A percentile compares a stretch with the other conserved stretches of the same genome.
These are phyloP conservation scores for Hipparchia sbordonii DNA, from an alignment of 2,888 invertebrate species.

Conservation along the genomic window DNA sequence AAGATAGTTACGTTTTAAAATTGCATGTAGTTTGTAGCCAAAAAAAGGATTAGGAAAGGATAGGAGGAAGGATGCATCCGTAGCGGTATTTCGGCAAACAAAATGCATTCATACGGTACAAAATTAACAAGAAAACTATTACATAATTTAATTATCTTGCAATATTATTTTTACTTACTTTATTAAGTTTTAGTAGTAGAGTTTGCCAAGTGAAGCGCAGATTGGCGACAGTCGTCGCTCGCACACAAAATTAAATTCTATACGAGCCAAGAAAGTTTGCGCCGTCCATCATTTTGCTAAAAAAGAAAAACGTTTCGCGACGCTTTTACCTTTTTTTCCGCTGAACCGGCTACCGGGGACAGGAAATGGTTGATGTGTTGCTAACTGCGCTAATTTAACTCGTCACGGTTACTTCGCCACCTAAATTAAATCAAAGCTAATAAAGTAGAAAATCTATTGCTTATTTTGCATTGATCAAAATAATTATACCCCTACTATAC, in stretches of 20 bases:
- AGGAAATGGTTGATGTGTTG: background rate
- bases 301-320: slow-evolving; percentile 1
- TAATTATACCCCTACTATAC: too few relatives aligned
- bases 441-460: too few relatives aligned
- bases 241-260: background rate
- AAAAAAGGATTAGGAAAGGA: too few relatives aligned
- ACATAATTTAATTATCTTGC: too few relatives aligned
- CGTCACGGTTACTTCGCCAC: background rate
- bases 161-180: background rate
- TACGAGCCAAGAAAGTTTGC: slow-evolving; percentile 3
- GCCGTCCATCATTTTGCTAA: background rate
- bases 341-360: background rate
- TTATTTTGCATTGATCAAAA: too few relatives aligned
- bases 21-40: too few relatives aligned
- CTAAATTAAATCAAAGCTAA: background rate
- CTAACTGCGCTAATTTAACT: background rate
- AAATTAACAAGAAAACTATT: background rate
- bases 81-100: background rate
- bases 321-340: background rate
- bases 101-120: background rate
- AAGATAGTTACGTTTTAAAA: too few relatives aligned
- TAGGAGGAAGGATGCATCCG: background rate
- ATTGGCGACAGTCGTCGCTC: background rate
- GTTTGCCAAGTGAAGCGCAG: background rate
- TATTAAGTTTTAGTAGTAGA: too few relatives aligned